These are phyloP conservation scores for Hydropsyche betteni DNA, from an alignment of 2,888 invertebrate genomes.

Conservation along the genomic window DNA sequence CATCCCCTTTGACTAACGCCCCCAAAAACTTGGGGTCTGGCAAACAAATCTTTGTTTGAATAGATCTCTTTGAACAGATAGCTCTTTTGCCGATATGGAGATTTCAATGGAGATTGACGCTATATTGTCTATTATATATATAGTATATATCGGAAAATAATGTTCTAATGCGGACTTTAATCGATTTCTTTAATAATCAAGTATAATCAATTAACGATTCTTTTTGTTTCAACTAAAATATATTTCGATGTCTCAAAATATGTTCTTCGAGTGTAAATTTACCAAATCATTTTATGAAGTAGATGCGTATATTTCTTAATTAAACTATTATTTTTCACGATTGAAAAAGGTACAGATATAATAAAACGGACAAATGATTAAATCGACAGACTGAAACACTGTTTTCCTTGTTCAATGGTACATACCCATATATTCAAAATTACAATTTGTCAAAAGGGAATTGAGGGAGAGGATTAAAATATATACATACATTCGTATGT, in stretches of 20 bases:
- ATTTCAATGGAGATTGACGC: slow-evolving; percentile 47
- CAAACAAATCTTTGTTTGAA: slow-evolving; percentile 51
- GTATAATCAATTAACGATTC: not conserved
- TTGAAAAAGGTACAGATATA: too few relatives aligned
- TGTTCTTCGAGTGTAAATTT: too few relatives aligned
- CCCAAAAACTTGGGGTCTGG: slow-evolving; percentile 40
- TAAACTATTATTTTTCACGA: too few relatives aligned
- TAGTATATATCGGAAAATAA: not conserved
- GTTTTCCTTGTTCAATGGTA: not conserved
- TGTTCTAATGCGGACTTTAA: not conserved
- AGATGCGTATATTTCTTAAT: too few relatives aligned
- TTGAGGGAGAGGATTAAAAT: slow-evolving; percentile 40
- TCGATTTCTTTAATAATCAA: not conserved
- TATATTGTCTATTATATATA: not conserved
- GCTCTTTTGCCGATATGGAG: slow-evolving; percentile 49
- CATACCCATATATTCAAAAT: slow-evolving; percentile 46
- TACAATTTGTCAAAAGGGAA: slow-evolving; percentile 50
- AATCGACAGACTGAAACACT: too few relatives aligned
- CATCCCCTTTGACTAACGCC: slow-evolving; percentile 41
- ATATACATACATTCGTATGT: not conserved
- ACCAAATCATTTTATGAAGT: too few relatives aligned
- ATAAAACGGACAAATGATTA: too few relatives aligned
- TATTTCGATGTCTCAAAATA: too few relatives aligned
- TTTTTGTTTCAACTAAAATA: too few relatives aligned
- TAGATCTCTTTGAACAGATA: slow-evolving; percentile 50